phyloP scores from a whole-genome alignment of 1,140 invertebrate genomes.

The Heliothis subflexa region DNA sequence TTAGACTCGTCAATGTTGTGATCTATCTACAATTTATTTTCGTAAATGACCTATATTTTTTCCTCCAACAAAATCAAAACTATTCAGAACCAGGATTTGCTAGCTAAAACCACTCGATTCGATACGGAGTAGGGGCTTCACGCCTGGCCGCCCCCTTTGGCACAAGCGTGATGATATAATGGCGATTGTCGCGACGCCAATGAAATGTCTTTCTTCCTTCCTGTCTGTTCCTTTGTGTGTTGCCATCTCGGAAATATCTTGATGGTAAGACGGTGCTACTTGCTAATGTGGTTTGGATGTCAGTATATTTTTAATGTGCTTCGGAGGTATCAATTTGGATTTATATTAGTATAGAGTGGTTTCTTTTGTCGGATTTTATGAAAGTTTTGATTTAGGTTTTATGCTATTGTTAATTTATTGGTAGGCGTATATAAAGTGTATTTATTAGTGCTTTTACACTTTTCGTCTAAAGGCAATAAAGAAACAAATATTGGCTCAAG shows the following conservation, averaged over 20 bases:
- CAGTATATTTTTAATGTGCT: constrained; percentile 31
- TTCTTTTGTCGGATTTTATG: not conserved
- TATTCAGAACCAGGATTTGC: not conserved
- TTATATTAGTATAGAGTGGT: not conserved
- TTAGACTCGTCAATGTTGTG: no score
- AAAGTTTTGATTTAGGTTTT: not conserved
- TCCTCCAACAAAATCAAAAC: constrained; percentile 3
- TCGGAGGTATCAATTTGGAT: constrained; percentile 6
- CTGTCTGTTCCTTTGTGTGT: constrained; percentile 57
- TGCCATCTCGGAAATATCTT: constrained; percentile 47
- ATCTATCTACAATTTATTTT: no score
- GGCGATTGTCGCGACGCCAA: constrained; percentile 57
- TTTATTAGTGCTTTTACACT: not conserved
- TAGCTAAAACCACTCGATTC: constrained; percentile 51
- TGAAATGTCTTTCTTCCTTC: constrained; percentile 61
- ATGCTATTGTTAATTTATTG: not conserved
- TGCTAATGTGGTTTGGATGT: constrained; percentile 56
- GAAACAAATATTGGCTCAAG: no score
- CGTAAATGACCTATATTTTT: not conserved
- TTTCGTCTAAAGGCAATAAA: no score
- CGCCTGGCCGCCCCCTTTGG: constrained; percentile 52
- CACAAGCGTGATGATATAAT: constrained; percentile 56
- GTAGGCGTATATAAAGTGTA: not conserved
- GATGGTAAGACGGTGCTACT: constrained; percentile 45
- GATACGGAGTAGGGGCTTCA: constrained; percentile 53